Conservation (phyloP, 2,113 vertebrate genomes). For the Embiotoca jacksoni region DNA sequence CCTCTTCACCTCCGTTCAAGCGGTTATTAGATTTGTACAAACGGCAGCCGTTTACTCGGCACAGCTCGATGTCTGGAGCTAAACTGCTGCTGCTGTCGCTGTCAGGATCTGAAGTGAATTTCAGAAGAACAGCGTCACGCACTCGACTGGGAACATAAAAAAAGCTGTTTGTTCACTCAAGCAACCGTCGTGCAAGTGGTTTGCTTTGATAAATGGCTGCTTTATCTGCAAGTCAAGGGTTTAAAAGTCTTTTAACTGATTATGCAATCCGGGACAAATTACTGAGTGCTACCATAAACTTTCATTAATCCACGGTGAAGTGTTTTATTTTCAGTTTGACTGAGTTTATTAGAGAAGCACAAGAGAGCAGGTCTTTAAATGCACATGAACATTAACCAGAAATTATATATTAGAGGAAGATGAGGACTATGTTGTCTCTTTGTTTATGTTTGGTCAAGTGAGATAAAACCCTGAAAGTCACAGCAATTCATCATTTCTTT, state of each 20-base stretch:
- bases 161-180: slow-evolving; percentile 23
- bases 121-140: slow-evolving; percentile 22
- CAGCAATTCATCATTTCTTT: background rate
- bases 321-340: background rate
- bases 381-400: background rate
- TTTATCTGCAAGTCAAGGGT: slow-evolving; percentile 23
- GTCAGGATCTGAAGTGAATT: slow-evolving; percentile 19
- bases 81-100: slow-evolving; percentile 32
- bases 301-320: background rate
- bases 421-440: too few species aligned
- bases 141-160: slow-evolving; percentile 24
- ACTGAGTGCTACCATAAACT: background rate
- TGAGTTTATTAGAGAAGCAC: background rate
- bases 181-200: background rate
- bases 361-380: background rate
- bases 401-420: too few species aligned
- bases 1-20: slow-evolving; percentile 14
- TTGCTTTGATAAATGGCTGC: slow-evolving; percentile 13
- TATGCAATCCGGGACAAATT: background rate
- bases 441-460: too few species aligned
- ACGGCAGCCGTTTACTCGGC: slow-evolving; percentile 21
- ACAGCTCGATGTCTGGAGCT: background rate
- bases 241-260: slow-evolving; percentile 18
- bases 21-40: background rate
- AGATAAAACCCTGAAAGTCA: too few species aligned